These are phyloP conservation scores for Gambusia yucatana DNA, from an alignment of 2,797 vertebrate species.

Conservation along the genomic window DNA sequence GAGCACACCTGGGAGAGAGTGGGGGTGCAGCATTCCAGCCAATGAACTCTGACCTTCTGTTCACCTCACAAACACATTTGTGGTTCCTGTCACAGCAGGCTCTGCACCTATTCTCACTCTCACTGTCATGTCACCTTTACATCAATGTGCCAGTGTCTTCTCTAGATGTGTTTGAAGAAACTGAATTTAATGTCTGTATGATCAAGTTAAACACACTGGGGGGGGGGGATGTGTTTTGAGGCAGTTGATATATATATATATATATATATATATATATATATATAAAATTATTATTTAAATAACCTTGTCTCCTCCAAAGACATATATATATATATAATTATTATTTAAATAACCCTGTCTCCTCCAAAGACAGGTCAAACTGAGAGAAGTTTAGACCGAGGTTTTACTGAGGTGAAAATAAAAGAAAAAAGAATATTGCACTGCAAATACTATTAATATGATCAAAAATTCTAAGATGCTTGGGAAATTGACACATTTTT, in stretches of 20 bases:
- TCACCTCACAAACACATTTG: slow-evolving; percentile 52
- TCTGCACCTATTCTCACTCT: slow-evolving; percentile 19
- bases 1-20: slow-evolving; percentile 64
- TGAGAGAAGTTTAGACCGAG: too few species aligned
- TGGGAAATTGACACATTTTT: background rate
- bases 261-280: too few species aligned
- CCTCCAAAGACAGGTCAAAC: too few species aligned
- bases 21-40: slow-evolving; percentile 56
- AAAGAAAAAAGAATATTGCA: too few species aligned
- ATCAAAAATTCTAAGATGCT: background rate
- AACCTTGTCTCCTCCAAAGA: too few species aligned
- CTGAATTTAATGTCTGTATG: background rate
- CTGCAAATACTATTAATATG: background rate
- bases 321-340: too few species aligned
- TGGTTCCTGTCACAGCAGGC: slow-evolving; percentile 21
- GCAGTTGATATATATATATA: too few species aligned
- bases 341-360: too few species aligned
- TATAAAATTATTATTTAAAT: too few species aligned
- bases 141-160: slow-evolving; percentile 6
- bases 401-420: too few species aligned
- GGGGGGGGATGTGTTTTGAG: too few species aligned
- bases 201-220: background rate
- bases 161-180: background rate
- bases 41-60: slow-evolving; percentile 53
- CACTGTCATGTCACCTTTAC: slow-evolving; percentile 16